A percentile compares a stretch with the other conserved stretches of the same genome.
Conservation (phyloP, 2,888 invertebrate genomes). For the Rhamnusium bicolor region DNA sequence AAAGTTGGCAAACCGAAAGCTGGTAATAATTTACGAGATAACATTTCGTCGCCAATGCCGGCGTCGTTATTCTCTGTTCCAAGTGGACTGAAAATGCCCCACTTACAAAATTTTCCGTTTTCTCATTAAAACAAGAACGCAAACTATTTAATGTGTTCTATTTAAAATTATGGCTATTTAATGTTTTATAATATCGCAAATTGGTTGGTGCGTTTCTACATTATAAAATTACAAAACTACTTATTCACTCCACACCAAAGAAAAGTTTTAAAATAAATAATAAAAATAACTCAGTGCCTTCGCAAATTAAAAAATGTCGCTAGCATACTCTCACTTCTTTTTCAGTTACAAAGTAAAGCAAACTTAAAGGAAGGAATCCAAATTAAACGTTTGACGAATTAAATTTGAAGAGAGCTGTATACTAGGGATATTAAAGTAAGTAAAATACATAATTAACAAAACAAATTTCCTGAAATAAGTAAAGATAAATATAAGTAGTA, state of each 20-base stretch:
- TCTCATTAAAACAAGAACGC: not conserved
- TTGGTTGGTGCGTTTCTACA: conserved; percentile 6
- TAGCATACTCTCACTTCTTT: conserved; percentile 14
- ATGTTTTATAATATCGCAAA: conserved; percentile 39
- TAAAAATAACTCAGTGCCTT: conserved; percentile 66
- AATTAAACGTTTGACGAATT: conserved; percentile 11
- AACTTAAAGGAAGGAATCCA: conserved; percentile 10
- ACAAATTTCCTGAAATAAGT: conserved; percentile 18
- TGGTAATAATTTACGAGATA: conserved; percentile 12
- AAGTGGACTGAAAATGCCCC: not conserved
- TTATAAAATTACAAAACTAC: conserved; percentile 27
- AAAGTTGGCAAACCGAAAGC: conserved; percentile 24
- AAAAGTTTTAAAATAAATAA: conserved; percentile 44
- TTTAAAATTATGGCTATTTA: conserved; percentile 17
- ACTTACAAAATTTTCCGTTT: not conserved
- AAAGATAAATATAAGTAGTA: conserved; percentile 25
- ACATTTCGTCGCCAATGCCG: not conserved
- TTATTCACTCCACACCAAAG: conserved; percentile 37
- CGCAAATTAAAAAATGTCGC: conserved; percentile 57
- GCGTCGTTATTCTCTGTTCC: not conserved
- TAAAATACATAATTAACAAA: conserved; percentile 17
- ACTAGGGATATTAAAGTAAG: conserved; percentile 21
- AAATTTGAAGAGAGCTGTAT: conserved; percentile 27
- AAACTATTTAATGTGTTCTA: not conserved
- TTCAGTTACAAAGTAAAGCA: conserved; percentile 1